Conservation (phyloP, 2,888 invertebrate genomes). For the Galeruca laticollis region DNA sequence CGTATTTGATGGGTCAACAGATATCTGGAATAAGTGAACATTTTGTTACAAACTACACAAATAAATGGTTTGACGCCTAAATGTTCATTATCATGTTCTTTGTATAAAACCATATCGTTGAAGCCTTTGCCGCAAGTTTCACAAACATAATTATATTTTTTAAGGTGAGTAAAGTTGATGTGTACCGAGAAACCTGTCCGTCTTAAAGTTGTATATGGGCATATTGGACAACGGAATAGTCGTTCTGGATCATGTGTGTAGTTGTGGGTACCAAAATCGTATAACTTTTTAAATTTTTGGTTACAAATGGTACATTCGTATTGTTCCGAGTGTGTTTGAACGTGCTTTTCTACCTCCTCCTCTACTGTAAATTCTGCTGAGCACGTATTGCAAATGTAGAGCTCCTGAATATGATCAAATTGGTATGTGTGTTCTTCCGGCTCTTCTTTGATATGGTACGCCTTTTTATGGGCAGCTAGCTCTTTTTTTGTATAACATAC, state of each 20-base stretch:
- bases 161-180: constrained; percentile 60
- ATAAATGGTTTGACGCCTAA: constrained; percentile 68
- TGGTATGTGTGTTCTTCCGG: constrained; percentile 55
- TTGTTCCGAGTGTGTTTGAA: constrained; percentile 55
- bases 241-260: constrained; percentile 57
- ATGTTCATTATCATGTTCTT: constrained; percentile 71
- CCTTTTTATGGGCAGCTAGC: constrained; percentile 54
- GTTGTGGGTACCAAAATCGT: constrained; percentile 60
- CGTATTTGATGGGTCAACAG: constrained; percentile 58
- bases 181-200: constrained; percentile 58
- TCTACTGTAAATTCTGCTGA: constrained; percentile 54
- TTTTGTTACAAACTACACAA: constrained; percentile 69
- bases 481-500: constrained; percentile 51
- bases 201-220: constrained; percentile 56
- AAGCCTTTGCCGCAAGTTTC: constrained; percentile 70
- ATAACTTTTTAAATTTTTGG: constrained; percentile 58
- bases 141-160: constrained; percentile 68
- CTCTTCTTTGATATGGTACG: constrained; percentile 61
- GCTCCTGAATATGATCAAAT: constrained; percentile 55
- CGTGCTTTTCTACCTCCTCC: constrained; percentile 56
- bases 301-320: constrained; percentile 66
- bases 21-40: constrained; percentile 67
- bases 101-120: constrained; percentile 68
- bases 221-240: constrained; percentile 59
- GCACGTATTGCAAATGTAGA: constrained; percentile 57